phyloP scores from a whole-genome alignment of 2,888 invertebrate genomes.

The Antheraea assamensis region DNA sequence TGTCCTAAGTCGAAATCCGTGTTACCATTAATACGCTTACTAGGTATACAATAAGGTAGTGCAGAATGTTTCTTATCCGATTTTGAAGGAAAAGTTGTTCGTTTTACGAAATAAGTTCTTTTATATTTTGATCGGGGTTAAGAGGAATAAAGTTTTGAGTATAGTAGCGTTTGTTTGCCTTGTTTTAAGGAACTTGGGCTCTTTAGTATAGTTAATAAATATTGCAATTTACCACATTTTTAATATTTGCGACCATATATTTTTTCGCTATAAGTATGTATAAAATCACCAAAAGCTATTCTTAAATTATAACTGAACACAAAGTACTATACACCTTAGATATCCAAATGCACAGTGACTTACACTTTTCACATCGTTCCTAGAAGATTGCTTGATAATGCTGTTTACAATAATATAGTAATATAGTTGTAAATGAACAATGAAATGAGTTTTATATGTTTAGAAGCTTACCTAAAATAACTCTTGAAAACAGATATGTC shows the following conservation, averaged over 20 bases:
- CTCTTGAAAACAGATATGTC: constrained; percentile 55
- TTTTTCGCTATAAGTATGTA: not conserved
- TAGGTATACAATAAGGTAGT: constrained; percentile 49
- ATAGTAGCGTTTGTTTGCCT: not conserved
- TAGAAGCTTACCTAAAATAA: constrained; percentile 36
- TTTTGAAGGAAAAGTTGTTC: constrained; percentile 5
- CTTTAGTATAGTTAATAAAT: not conserved
- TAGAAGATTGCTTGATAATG: too few species aligned
- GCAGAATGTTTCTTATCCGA: constrained; percentile 42
- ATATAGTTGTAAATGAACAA: not conserved
- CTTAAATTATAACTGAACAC: too few species aligned
- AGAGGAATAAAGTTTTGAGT: not conserved
- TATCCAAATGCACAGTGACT: too few species aligned
- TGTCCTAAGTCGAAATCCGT: constrained; percentile 73
- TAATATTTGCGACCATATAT: not conserved
- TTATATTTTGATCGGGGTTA: not conserved
- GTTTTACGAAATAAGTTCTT: not conserved
- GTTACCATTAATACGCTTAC: constrained; percentile 59
- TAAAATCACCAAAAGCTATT: too few species aligned
- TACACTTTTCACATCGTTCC: not conserved
- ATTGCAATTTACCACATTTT: not conserved
- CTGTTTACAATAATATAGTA: too few species aligned
- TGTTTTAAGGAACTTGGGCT: not conserved
- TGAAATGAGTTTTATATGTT: not conserved
- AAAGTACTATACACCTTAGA: too few species aligned